A percentile compares a stretch with the other conserved stretches of the same genome.
Evolutionary conservation across 2,797 vertebrate genomes (phyloP).

Genomic region (Coendou prehensilis): DNA sequence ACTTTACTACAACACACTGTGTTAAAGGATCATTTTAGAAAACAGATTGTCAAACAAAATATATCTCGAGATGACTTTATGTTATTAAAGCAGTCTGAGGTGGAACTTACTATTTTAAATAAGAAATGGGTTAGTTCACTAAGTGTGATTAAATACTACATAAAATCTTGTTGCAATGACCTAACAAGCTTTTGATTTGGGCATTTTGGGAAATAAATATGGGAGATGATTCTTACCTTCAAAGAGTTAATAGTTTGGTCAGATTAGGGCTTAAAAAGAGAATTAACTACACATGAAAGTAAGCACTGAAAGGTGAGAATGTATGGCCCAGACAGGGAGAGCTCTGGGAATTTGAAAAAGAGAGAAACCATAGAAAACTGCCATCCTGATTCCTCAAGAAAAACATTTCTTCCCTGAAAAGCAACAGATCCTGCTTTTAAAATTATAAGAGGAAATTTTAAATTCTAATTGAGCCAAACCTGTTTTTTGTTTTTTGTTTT

Average conservation of each 20-base stretch:
- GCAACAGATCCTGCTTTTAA: conserved; percentile 52
- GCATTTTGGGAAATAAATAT: conserved; percentile 8
- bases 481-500: neutral
- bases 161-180: neutral
- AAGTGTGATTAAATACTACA: neutral
- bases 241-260: conserved; percentile 6
- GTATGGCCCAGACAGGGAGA: neutral
- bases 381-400: neutral
- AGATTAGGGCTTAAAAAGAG: neutral
- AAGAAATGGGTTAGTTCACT: conserved; percentile 8
- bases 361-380: neutral
- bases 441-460: neutral
- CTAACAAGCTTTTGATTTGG: neutral
- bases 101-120: neutral
- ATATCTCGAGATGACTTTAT: conserved; percentile 34
- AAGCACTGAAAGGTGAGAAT: neutral
- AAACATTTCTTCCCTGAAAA: conserved; percentile 14
- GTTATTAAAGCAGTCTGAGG: neutral
- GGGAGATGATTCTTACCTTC: conserved; percentile 37
- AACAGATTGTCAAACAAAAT: neutral
- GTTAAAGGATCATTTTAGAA: neutral
- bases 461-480: conserved; percentile 66
- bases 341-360: neutral
- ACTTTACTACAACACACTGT: neutral
- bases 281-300: neutral